Conservation (phyloP, 2,113 vertebrate genomes). For the Tenrec ecaudatus region DNA sequence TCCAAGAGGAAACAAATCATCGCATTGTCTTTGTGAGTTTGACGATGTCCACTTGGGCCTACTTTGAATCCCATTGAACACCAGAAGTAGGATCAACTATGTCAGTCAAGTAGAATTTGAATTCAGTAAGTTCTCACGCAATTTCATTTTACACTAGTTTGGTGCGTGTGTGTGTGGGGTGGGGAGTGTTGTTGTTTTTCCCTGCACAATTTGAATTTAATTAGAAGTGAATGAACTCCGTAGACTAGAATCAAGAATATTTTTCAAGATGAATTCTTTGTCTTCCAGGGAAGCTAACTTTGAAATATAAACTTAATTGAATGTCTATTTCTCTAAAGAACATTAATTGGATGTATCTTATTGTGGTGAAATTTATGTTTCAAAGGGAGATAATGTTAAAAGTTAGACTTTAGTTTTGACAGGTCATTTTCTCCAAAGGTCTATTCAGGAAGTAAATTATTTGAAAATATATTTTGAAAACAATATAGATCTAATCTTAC, state of each 20-base stretch:
- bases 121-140: constrained; percentile 56
- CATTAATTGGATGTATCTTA: constrained; percentile 56
- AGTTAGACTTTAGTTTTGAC: constrained; percentile 72
- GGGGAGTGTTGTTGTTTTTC: neutral
- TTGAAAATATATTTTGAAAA: constrained; percentile 74
- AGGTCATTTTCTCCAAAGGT: constrained; percentile 76
- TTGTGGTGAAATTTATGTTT: constrained; percentile 68
- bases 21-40: constrained; percentile 45
- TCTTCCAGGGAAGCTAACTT: constrained; percentile 68
- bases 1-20: constrained; percentile 46
- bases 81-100: constrained; percentile 56
- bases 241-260: constrained; percentile 44
- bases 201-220: constrained; percentile 6
- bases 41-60: constrained; percentile 18
- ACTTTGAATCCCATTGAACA: constrained; percentile 48
- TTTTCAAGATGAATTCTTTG: constrained; percentile 58
- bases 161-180: too few relatives aligned
- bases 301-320: constrained; percentile 64
- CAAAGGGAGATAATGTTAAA: constrained; percentile 69
- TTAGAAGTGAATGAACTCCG: constrained; percentile 49
- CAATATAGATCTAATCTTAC: constrained; percentile 79
- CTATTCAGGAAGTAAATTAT: constrained; percentile 74
- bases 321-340: constrained; percentile 51
- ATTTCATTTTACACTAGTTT: constrained; percentile 55
- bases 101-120: constrained; percentile 58